phyloP scores from a whole-genome alignment of 2,888 invertebrate genomes.

The Eupithecia tripunctaria region DNA sequence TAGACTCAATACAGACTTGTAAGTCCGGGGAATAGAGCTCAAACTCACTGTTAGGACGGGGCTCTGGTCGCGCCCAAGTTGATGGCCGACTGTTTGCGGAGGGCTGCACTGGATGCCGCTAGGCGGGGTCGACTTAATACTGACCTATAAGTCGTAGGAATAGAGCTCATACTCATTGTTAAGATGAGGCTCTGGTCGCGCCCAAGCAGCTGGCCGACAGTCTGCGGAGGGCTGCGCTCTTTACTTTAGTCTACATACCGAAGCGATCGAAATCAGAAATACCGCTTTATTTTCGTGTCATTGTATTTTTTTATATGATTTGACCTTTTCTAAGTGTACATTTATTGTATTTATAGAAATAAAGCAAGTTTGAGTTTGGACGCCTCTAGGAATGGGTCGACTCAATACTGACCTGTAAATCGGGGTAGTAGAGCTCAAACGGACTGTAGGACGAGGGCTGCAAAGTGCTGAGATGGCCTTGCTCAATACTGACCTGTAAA shows the following conservation, averaged over 20 bases:
- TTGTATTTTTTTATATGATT: too few relatives aligned
- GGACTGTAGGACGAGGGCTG: slow-evolving; percentile 84
- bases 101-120: slow-evolving; percentile 49
- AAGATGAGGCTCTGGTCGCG: slow-evolving; percentile 90
- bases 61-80: slow-evolving; percentile 87
- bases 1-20: slow-evolving; percentile 61
- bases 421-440: background rate
- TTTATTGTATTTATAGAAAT: too few relatives aligned
- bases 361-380: too few relatives aligned
- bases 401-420: slow-evolving; percentile 61
- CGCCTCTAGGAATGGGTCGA: slow-evolving; percentile 49
- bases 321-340: too few relatives aligned
- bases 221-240: slow-evolving; percentile 91
- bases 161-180: background rate
- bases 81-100: slow-evolving; percentile 73
- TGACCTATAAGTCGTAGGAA: slow-evolving; percentile 51
- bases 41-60: slow-evolving; percentile 81
- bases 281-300: too few relatives aligned
- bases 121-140: slow-evolving; percentile 55
- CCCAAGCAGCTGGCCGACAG: slow-evolving; percentile 58
- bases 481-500: slow-evolving; percentile 60
- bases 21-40: slow-evolving; percentile 10
- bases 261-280: too few relatives aligned
- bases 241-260: too few relatives aligned
- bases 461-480: too few relatives aligned